A percentile compares a stretch with the other conserved stretches of the same genome.
phyloP scores from a whole-genome alignment of 2,797 vertebrate species.

The Choloepus didactylus region DNA sequence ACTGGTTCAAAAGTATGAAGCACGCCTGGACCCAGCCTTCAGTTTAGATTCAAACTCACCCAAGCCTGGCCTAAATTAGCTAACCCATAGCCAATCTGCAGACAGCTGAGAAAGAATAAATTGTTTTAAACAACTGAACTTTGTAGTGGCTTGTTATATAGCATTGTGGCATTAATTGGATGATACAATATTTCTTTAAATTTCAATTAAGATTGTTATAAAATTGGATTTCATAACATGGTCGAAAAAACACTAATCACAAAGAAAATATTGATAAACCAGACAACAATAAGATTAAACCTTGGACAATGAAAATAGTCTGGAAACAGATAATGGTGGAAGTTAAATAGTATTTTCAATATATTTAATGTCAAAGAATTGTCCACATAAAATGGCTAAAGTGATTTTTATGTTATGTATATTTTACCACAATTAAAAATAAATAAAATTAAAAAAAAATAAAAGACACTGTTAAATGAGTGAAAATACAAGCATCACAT shows the following conservation, averaged over 20 bases:
- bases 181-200: not conserved
- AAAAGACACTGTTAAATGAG: not conserved
- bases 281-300: too few relatives aligned
- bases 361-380: too few relatives aligned
- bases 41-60: not conserved
- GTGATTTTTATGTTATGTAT: too few relatives aligned
- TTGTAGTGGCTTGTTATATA: not conserved
- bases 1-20: not conserved
- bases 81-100: not conserved
- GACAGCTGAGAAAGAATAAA: not conserved
- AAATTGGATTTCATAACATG: not conserved
- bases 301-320: too few relatives aligned
- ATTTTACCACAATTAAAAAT: too few relatives aligned
- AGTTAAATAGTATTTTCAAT: too few relatives aligned
- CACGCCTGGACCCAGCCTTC: not conserved
- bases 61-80: not conserved
- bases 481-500: not conserved
- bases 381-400: too few relatives aligned
- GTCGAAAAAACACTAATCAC: not conserved
- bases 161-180: not conserved
- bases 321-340: too few relatives aligned
- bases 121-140: not conserved
- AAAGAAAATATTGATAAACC: not conserved
- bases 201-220: not conserved
- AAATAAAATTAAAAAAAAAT: too few relatives aligned